Conservation (phyloP, 2,888 invertebrate genomes). For the Plebejus melissa region DNA sequence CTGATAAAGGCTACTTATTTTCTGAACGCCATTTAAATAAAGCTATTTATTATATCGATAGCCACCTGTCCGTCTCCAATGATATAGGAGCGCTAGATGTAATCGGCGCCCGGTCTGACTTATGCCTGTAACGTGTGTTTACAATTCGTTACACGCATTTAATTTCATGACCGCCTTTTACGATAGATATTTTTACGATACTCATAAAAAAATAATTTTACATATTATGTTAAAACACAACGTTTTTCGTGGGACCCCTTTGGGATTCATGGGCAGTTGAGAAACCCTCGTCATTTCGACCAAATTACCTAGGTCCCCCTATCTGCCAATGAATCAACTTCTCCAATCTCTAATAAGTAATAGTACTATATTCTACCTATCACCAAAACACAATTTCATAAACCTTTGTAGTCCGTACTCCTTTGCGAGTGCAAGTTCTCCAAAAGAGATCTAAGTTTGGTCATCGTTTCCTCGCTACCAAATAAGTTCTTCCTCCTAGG, state of each 20-base stretch:
- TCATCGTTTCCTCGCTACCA: slow-evolving; percentile 46
- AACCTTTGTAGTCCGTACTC: slow-evolving; percentile 28
- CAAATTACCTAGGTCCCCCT: too few relatives aligned
- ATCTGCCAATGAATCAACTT: too few relatives aligned
- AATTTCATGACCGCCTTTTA: background rate
- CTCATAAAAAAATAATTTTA: background rate
- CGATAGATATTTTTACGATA: background rate
- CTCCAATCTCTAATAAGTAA: too few relatives aligned
- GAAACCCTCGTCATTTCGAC: too few relatives aligned
- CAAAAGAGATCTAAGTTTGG: slow-evolving; percentile 33
- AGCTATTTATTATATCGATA: slow-evolving; percentile 31
- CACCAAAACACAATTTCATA: background rate
- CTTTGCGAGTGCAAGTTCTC: slow-evolving; percentile 24
- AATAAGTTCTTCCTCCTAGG: slow-evolving; percentile 40
- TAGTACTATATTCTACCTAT: background rate
- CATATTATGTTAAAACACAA: background rate
- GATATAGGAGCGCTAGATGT: slow-evolving; percentile 28
- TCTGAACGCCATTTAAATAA: slow-evolving; percentile 29
- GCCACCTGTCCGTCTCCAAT: slow-evolving; percentile 30
- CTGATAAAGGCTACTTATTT: slow-evolving; percentile 29
- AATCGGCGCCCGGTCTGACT: slow-evolving; percentile 26
- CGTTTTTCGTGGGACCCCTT: too few relatives aligned
- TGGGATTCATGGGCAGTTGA: too few relatives aligned
- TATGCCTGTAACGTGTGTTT: slow-evolving; percentile 9
- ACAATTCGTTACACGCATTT: slow-evolving; percentile 16